Evolutionary conservation across 2,888 invertebrate genomes (phyloP).

Genomic region (Gastrophysa polygoni): DNA sequence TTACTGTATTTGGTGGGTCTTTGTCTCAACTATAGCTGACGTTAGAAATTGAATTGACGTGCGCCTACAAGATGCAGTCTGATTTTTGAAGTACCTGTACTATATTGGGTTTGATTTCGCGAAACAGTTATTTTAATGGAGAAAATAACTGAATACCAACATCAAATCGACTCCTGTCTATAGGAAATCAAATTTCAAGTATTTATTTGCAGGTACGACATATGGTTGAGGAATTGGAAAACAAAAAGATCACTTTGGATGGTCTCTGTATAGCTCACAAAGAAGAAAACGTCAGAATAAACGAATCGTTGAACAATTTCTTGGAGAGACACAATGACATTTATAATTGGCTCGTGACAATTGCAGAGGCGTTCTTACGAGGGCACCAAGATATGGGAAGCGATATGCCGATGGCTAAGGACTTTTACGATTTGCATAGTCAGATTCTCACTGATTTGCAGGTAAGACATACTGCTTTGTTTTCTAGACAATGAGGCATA

Average conservation of each 20-base stretch:
- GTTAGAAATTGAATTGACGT: too few relatives aligned
- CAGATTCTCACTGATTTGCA: constrained; percentile 75
- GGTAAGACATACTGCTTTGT: constrained; percentile 56
- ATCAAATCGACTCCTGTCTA: too few relatives aligned
- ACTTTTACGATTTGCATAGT: constrained; percentile 76
- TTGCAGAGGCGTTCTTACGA: constrained; percentile 74
- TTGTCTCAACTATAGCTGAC: too few relatives aligned
- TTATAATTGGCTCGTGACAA: constrained; percentile 75
- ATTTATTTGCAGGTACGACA: constrained; percentile 46
- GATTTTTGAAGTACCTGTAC: too few relatives aligned
- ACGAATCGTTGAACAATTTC: constrained; percentile 71
- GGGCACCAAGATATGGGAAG: constrained; percentile 79
- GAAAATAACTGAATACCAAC: too few relatives aligned
- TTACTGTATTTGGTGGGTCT: too few relatives aligned
- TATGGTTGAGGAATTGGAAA: constrained; percentile 75
- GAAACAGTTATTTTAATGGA: too few relatives aligned
- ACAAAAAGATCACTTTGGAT: constrained; percentile 70
- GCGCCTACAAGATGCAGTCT: too few relatives aligned
- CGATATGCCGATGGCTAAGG: constrained; percentile 67
- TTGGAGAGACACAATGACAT: constrained; percentile 72
- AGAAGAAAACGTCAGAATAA: constrained; percentile 72
- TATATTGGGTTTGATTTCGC: too few relatives aligned
- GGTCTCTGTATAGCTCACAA: constrained; percentile 70
- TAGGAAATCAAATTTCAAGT: too few relatives aligned
- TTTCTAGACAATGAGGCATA: background rate